phyloP scores from a whole-genome alignment of 2,888 invertebrate species.

The Hymenopus coronatus region DNA sequence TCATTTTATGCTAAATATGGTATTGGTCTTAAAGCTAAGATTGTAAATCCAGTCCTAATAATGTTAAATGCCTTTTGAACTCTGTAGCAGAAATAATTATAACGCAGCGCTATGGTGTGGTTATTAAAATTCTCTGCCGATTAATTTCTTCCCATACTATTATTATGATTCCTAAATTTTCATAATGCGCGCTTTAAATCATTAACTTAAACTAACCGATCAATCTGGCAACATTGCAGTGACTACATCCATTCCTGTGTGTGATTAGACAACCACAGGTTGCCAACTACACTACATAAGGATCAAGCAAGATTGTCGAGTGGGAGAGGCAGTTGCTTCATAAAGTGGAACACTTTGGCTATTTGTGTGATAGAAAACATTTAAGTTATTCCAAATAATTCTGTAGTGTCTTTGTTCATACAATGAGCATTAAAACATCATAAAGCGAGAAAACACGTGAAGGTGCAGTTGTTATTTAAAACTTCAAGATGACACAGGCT shows the following conservation, averaged over 20 bases:
- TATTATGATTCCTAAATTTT: too few species aligned
- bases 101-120: too few species aligned
- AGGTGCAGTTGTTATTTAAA: neutral
- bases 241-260: too few species aligned
- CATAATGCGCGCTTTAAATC: too few species aligned
- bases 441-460: neutral
- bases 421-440: neutral
- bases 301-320: neutral
- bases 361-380: neutral
- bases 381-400: neutral
- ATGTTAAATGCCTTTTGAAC: too few species aligned
- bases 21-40: too few species aligned
- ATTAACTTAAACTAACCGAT: too few species aligned
- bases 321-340: neutral
- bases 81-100: too few species aligned
- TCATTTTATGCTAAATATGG: too few species aligned
- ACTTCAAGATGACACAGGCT: neutral
- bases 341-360: neutral
- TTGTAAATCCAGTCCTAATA: too few species aligned
- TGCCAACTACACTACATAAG: neutral
- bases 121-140: too few species aligned
- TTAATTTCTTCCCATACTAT: too few species aligned
- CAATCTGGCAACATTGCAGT: neutral
- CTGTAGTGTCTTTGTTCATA: neutral
- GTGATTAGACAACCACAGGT: neutral